phyloP scores from a whole-genome alignment of 2,888 invertebrate genomes.

The Drosophila meridiana region DNA sequence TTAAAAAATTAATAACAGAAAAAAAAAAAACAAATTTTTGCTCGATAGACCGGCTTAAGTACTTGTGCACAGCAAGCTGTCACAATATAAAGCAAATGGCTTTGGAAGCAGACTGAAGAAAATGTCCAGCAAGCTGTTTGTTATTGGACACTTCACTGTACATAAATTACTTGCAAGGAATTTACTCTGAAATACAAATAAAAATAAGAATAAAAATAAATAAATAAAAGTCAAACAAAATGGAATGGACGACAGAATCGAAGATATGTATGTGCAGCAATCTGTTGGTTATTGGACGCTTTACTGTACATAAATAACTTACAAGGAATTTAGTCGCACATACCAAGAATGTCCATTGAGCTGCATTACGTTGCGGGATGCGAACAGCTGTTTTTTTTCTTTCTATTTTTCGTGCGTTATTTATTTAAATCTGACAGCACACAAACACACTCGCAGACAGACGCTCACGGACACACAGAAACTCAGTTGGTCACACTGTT shows the following conservation, averaged over 20 bases:
- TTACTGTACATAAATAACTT: slow-evolving; percentile 7
- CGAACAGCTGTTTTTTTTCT: slow-evolving; percentile 10
- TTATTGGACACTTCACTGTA: slow-evolving; percentile 6
- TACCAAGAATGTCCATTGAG: slow-evolving; percentile 6
- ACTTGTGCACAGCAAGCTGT: not conserved
- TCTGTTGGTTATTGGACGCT: not conserved
- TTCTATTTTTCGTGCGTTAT: slow-evolving; percentile 6
- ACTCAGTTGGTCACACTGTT: slow-evolving; percentile 28
- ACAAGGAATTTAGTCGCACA: slow-evolving; percentile 20
- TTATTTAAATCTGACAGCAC: slow-evolving; percentile 14
- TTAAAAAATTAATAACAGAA: not conserved
- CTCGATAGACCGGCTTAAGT: not conserved
- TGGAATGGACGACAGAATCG: not conserved
- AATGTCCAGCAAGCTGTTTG: slow-evolving; percentile 1
- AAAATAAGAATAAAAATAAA: not conserved
- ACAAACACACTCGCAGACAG: slow-evolving; percentile 6
- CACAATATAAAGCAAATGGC: not conserved
- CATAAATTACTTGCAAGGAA: not conserved
- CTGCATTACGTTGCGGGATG: not conserved
- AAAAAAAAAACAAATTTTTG: not conserved
- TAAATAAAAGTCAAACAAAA: not conserved
- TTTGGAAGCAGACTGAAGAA: not conserved
- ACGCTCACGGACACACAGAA: slow-evolving; percentile 6
- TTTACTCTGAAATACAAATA: not conserved
- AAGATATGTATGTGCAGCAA: slow-evolving; percentile 1